These are phyloP conservation scores for Actinemys pallida DNA, from an alignment of 2,113 vertebrate species.

Conservation along the genomic window DNA sequence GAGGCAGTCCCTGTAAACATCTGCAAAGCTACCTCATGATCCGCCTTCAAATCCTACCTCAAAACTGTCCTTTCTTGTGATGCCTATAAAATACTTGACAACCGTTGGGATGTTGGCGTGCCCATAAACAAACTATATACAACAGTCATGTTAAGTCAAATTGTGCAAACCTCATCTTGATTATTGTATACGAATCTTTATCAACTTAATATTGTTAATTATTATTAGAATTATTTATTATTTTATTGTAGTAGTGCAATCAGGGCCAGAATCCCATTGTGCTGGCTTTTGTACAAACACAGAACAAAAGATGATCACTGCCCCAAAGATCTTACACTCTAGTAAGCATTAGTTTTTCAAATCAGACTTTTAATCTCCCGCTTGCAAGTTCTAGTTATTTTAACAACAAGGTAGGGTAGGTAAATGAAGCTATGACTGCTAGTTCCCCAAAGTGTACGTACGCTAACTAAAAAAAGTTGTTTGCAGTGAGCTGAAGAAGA, in stretches of 20 bases:
- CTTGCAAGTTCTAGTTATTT: background rate
- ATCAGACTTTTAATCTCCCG: background rate
- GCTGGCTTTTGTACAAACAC: background rate
- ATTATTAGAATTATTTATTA: background rate
- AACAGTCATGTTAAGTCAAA: background rate
- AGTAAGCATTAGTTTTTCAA: background rate
- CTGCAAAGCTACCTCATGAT: background rate
- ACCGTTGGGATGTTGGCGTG: background rate
- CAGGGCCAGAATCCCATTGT: background rate
- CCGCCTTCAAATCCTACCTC: background rate
- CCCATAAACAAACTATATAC: background rate
- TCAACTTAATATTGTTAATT: rapidly evolving
- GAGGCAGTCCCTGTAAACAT: background rate
- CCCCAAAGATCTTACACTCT: background rate
- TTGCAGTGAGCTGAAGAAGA: background rate
- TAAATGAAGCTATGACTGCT: background rate
- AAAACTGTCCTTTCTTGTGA: background rate
- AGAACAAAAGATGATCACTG: background rate
- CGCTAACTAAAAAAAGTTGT: background rate
- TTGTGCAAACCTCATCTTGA: background rate
- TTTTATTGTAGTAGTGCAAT: background rate
- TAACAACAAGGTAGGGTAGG: background rate
- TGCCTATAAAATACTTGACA: background rate
- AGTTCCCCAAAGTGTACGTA: background rate
- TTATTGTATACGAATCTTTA: background rate